phyloP scores from a whole-genome alignment of 2,888 invertebrate genomes.

The Conops quadrifasciatus region DNA sequence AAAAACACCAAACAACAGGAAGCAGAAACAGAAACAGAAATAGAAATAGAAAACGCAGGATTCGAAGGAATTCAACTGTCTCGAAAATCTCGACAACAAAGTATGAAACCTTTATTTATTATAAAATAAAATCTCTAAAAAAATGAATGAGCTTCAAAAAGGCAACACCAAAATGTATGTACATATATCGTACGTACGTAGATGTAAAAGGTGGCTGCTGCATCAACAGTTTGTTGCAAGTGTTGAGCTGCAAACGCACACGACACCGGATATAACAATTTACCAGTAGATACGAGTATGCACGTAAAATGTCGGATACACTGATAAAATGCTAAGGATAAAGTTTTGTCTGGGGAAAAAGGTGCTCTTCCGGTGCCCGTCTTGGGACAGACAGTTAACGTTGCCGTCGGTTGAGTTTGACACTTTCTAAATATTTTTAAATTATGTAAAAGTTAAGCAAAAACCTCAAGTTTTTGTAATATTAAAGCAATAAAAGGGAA shows the following conservation, averaged over 20 bases:
- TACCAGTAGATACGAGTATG: not conserved
- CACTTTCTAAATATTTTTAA: conserved; percentile 19
- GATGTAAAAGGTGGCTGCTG: not conserved
- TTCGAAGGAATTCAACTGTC: no score
- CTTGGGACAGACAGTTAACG: no score
- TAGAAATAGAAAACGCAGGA: no score
- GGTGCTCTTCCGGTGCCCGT: no score
- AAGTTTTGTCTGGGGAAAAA: conserved; percentile 18
- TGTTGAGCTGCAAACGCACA: conserved; percentile 20
- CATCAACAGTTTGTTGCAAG: conserved; percentile 27
- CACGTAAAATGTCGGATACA: not conserved
- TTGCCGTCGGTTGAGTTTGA: not conserved
- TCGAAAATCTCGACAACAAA: not conserved
- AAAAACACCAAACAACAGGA: not conserved
- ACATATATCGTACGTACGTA: no score
- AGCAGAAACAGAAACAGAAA: no score
- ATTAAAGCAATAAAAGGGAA: conserved; percentile 4
- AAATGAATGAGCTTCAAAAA: no score
- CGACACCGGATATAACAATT: conserved; percentile 24
- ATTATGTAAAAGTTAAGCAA: not conserved
- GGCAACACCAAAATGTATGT: no score
- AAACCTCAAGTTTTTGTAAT: not conserved
- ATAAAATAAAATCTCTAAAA: no score
- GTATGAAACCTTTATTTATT: no score
- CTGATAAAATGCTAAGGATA: conserved; percentile 29